phyloP scores from a whole-genome alignment of 2,797 vertebrate species.

The Esox lucius region DNA sequence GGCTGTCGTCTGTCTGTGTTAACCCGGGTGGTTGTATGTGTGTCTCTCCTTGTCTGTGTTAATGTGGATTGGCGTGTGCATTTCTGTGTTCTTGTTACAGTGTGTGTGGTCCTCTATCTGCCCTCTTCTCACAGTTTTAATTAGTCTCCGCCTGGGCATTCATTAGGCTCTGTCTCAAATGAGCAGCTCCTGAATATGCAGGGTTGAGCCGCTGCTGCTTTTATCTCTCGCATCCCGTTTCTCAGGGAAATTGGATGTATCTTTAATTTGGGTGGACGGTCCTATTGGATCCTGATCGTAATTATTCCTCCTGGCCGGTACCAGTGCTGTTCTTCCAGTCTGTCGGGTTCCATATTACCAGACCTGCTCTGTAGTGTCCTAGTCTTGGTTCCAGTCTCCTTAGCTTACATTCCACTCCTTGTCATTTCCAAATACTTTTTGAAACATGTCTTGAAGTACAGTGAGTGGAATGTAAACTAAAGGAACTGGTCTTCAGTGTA shows the following conservation, averaged over 20 bases:
- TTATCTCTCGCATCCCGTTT: constrained; percentile 28
- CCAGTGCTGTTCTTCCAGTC: constrained; percentile 9
- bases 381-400: too few species aligned
- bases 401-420: too few species aligned
- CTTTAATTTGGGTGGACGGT: constrained; percentile 50
- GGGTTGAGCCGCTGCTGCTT: background rate
- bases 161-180: constrained; percentile 59
- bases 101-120: constrained; percentile 25
- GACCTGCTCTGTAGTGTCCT: background rate
- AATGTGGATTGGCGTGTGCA: constrained; percentile 6
- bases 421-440: too few species aligned
- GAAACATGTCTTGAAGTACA: too few species aligned
- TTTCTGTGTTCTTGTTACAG: constrained; percentile 13
- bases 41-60: background rate
- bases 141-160: constrained; percentile 48
- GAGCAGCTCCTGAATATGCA: constrained; percentile 15
- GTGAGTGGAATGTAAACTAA: too few species aligned
- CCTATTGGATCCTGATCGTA: constrained; percentile 21
- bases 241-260: constrained; percentile 38
- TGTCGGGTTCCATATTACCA: background rate
- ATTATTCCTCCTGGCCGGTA: constrained; percentile 44
- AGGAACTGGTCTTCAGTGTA: too few species aligned
- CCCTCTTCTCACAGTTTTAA: constrained; percentile 53
- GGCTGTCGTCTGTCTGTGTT: background rate
- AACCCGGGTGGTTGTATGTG: background rate